phyloP scores from a whole-genome alignment of 2,888 invertebrate genomes.

The Bellardia pandia region DNA sequence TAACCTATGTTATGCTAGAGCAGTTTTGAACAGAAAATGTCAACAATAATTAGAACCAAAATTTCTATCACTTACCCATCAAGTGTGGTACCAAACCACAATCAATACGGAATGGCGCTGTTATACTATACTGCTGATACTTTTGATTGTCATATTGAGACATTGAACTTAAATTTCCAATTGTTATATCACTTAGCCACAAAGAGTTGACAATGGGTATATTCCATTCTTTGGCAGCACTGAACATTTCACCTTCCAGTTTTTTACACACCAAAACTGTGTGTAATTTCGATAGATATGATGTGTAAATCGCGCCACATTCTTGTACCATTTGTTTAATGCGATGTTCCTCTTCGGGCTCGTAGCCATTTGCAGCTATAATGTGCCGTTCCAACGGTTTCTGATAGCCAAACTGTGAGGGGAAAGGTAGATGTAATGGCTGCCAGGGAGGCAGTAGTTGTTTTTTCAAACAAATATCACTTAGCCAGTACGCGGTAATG shows the following conservation, averaged over 20 bases:
- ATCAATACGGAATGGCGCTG: conserved; percentile 93
- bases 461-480: conserved; percentile 93
- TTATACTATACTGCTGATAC: conserved; percentile 93
- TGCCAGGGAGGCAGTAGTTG: conserved; percentile 97
- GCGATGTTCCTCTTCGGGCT: conserved; percentile 92
- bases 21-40: too few relatives aligned
- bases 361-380: conserved; percentile 94
- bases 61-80: conserved; percentile 89
- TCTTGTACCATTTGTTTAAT: conserved; percentile 93
- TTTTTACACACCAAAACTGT: conserved; percentile 91
- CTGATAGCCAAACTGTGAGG: conserved; percentile 87
- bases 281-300: conserved; percentile 91
- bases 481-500: conserved; percentile 95
- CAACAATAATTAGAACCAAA: background rate
- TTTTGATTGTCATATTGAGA: conserved; percentile 92
- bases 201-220: conserved; percentile 95
- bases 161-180: conserved; percentile 93
- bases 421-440: conserved; percentile 94
- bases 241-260: conserved; percentile 93
- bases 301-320: conserved; percentile 93
- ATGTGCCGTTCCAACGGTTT: conserved; percentile 91
- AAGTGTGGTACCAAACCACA: conserved; percentile 93
- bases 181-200: conserved; percentile 96
- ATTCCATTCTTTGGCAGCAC: conserved; percentile 96
- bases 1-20: too few relatives aligned